Conservation (phyloP, 2,888 invertebrate species). For the Pollenia amentaria region DNA sequence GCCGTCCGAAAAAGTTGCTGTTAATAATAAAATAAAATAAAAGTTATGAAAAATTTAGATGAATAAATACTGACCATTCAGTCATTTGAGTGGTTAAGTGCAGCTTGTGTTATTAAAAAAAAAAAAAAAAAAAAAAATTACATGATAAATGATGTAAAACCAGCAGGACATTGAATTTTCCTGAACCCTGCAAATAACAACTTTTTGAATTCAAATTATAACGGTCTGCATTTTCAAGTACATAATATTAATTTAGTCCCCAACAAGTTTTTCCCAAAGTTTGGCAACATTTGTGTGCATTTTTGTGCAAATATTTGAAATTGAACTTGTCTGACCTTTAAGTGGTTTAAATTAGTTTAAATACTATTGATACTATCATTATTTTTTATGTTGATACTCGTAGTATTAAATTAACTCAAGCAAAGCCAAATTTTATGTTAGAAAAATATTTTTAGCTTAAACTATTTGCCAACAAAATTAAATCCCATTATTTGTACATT, state of each 20-base stretch:
- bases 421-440: conserved; percentile 37
- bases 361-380: conserved; percentile 29
- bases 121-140: conserved; percentile 17
- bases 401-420: conserved; percentile 39
- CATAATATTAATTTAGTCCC: neutral
- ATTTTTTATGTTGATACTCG: conserved; percentile 25
- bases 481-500: conserved; percentile 47
- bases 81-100: conserved; percentile 30
- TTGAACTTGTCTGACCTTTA: conserved; percentile 58
- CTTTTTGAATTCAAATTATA: conserved; percentile 47
- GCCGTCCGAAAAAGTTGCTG: neutral
- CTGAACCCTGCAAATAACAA: neutral
- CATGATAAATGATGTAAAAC: conserved; percentile 65
- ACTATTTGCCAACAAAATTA: conserved; percentile 42
- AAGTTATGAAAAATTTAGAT: conserved; percentile 15
- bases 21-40: neutral
- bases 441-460: conserved; percentile 39
- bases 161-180: conserved; percentile 54
- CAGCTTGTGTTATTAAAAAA: conserved; percentile 54
- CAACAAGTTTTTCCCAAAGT: neutral
- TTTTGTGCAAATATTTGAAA: conserved; percentile 3
- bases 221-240: conserved; percentile 26
- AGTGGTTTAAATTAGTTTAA: conserved; percentile 32
- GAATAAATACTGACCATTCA: conserved; percentile 46
- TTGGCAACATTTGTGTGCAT: neutral